Evolutionary conservation across 2,797 vertebrate species (phyloP).

Genomic region (Pangasius sanitwongsei): DNA sequence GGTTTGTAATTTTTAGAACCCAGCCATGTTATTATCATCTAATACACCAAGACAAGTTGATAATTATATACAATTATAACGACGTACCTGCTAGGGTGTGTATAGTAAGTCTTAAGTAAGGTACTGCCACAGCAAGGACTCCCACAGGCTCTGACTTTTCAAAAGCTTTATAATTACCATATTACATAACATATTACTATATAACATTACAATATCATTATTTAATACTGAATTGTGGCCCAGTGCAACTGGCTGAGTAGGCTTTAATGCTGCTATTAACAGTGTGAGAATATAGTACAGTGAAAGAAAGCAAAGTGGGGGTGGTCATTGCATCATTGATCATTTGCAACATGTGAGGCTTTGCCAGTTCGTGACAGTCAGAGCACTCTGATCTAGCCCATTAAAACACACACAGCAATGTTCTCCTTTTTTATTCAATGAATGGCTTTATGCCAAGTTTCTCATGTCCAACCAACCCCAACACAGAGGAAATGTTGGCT

Average conservation of each 20-base stretch:
- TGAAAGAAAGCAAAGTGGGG: background rate
- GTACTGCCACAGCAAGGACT: conserved; percentile 11
- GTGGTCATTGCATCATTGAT: no score
- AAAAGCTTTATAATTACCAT: conserved; percentile 44
- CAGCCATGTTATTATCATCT: conserved; percentile 55
- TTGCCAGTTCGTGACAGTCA: background rate
- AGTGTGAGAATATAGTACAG: background rate
- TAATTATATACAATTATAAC: conserved; percentile 60
- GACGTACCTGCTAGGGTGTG: conserved; percentile 49
- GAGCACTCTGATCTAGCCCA: background rate
- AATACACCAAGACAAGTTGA: conserved; percentile 54
- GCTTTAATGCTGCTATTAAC: conserved; percentile 18
- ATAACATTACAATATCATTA: conserved; percentile 53
- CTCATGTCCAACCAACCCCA: conserved; percentile 57
- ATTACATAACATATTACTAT: conserved; percentile 47
- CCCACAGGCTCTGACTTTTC: conserved; percentile 41
- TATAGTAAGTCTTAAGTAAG: conserved; percentile 44
- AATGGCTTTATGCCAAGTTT: conserved; percentile 40
- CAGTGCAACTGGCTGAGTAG: conserved; percentile 12
- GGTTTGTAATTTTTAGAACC: conserved; percentile 55
- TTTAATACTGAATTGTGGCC: conserved; percentile 33
- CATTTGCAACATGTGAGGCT: conserved; percentile 12
- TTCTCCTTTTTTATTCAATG: conserved; percentile 32
- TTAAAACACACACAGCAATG: background rate
- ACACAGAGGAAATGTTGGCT: conserved; percentile 58